These are phyloP conservation scores for Paratrypauchen microcephalus DNA, from an alignment of 2,797 vertebrate genomes.

Conservation along the genomic window DNA sequence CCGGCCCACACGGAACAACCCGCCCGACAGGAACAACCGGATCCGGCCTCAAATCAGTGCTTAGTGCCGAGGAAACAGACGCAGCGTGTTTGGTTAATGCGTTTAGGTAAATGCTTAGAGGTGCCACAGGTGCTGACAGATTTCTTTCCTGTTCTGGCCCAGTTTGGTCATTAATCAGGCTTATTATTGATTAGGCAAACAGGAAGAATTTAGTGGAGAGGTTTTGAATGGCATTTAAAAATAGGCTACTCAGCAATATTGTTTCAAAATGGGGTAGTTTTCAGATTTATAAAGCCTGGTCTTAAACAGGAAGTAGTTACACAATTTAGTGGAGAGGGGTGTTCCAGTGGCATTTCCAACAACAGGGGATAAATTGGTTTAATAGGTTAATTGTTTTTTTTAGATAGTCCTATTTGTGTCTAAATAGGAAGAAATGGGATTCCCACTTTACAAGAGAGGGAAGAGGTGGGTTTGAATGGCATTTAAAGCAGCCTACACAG, in stretches of 20 bases:
- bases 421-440: no score
- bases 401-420: no score
- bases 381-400: no score
- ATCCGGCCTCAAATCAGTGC: constrained; percentile 63
- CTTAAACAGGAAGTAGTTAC: no score
- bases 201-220: neutral
- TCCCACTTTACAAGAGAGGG: no score
- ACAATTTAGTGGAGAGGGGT: no score
- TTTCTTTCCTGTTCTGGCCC: constrained; percentile 17
- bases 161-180: constrained; percentile 23
- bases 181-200: constrained; percentile 24
- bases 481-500: no score
- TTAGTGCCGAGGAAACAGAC: neutral
- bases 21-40: constrained; percentile 69
- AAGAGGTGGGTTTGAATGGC: no score
- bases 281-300: neutral
- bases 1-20: constrained; percentile 45
- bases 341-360: no score
- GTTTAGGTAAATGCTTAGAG: constrained; percentile 26
- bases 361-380: no score
- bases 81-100: constrained; percentile 41
- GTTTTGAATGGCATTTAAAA: neutral
- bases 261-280: neutral
- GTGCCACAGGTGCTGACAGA: constrained; percentile 22
- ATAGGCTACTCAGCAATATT: no score